Conservation (phyloP, 2,113 vertebrate genomes). For the Ceyx melanurus region DNA sequence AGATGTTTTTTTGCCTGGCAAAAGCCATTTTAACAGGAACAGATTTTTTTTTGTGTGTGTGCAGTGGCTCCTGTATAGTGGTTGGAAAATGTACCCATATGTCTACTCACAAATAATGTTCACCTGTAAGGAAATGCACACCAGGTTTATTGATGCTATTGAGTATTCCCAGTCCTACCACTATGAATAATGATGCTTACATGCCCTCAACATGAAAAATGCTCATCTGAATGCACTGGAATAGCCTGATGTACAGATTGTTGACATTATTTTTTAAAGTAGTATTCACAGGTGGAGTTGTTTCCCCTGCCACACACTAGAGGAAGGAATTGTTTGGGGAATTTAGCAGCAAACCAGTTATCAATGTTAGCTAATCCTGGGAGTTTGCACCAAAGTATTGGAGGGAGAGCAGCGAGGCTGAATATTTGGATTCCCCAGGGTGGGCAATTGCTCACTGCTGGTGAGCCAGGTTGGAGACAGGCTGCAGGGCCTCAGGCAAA, state of each 20-base stretch:
- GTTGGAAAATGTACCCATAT: conserved; percentile 63
- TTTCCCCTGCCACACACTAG: neutral
- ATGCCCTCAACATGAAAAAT: conserved; percentile 61
- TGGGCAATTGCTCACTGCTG: neutral
- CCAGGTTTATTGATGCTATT: conserved; percentile 65
- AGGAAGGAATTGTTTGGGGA: neutral
- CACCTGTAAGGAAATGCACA: conserved; percentile 68
- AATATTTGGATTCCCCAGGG: neutral
- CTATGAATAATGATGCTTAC: conserved; percentile 64
- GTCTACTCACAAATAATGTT: conserved; percentile 68
- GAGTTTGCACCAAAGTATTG: neutral
- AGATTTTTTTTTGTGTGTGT: neutral
- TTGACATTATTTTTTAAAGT: conserved; percentile 29
- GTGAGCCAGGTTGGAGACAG: neutral
- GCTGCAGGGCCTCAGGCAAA: conserved; percentile 24
- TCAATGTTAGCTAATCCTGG: neutral
- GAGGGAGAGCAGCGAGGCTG: neutral
- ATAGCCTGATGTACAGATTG: neutral
- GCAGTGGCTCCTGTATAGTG: conserved; percentile 21
- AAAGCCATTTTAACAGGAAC: conserved; percentile 55
- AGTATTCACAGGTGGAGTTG: neutral
- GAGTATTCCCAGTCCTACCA: conserved; percentile 60
- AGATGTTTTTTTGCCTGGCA: conserved; percentile 26
- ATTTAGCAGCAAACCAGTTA: neutral
- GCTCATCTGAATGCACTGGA: conserved; percentile 53